Conservation (phyloP, 1,140 invertebrate species). For the Eriocheir sinensis region DNA sequence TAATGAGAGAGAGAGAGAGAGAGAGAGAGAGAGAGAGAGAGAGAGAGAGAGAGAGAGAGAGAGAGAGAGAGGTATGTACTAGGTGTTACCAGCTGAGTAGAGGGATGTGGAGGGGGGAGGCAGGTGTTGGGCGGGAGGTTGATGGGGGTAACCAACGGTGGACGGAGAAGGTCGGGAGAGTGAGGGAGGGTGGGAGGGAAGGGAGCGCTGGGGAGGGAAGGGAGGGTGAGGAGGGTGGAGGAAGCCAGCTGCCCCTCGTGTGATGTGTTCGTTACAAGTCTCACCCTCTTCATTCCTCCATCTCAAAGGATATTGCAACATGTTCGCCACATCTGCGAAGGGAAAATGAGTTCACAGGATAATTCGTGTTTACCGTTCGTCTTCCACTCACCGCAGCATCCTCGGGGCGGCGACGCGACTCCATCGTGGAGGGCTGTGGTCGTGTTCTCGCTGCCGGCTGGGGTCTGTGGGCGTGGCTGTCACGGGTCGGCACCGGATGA, state of each 20-base stretch:
- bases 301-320: slow-evolving; percentile 17
- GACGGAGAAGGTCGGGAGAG: not conserved
- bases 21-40: slow-evolving; percentile 32
- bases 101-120: not conserved
- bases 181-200: not conserved
- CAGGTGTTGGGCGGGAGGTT: not conserved
- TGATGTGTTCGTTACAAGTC: not conserved
- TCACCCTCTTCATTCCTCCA: slow-evolving; percentile 13
- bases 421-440: not conserved
- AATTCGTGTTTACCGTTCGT: slow-evolving; percentile 6
- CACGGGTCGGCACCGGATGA: not conserved
- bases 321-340: slow-evolving; percentile 2
- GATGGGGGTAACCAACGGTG: not conserved
- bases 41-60: slow-evolving; percentile 33
- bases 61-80: not conserved
- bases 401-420: not conserved
- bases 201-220: not conserved
- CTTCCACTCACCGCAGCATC: not conserved
- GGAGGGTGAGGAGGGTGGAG: not conserved
- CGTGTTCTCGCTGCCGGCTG: not conserved
- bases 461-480: slow-evolving; percentile 33
- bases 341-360: slow-evolving; percentile 15
- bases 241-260: slow-evolving; percentile 39
- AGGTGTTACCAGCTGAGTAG: slow-evolving; percentile 1
- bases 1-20: not conserved